Evolutionary conservation across 2,797 vertebrate genomes (phyloP).

Genomic region (Lagodon rhomboides): DNA sequence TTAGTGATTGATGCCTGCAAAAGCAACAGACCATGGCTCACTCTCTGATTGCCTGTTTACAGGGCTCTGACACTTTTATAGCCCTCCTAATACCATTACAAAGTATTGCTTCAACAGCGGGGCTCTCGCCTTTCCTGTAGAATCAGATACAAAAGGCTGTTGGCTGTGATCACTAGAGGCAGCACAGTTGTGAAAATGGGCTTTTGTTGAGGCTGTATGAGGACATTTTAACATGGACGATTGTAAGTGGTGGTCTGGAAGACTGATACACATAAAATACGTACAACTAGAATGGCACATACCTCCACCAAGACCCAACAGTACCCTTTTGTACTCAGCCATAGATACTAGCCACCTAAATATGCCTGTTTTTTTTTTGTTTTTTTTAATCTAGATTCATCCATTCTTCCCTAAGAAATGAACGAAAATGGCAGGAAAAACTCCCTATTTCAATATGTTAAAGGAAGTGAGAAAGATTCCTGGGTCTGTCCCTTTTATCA

Average conservation of each 20-base stretch:
- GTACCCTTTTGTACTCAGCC: too few relatives aligned
- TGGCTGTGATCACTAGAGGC: slow-evolving; percentile 56
- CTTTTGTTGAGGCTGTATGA: slow-evolving; percentile 36
- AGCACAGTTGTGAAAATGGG: slow-evolving; percentile 52
- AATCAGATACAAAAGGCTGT: slow-evolving; percentile 64
- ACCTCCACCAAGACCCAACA: too few relatives aligned
- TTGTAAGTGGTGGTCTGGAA: slow-evolving; percentile 8
- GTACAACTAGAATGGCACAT: too few relatives aligned
- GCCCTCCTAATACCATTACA: slow-evolving; percentile 79
- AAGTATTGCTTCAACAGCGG: slow-evolving; percentile 76
- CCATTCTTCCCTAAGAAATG: too few relatives aligned
- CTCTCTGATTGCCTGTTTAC: slow-evolving; percentile 78
- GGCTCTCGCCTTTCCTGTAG: slow-evolving; percentile 67
- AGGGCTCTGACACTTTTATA: slow-evolving; percentile 79
- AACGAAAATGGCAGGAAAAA: too few relatives aligned
- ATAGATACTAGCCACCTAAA: too few relatives aligned
- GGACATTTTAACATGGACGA: slow-evolving; percentile 20
- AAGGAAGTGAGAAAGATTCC: too few relatives aligned
- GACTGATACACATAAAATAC: slow-evolving; percentile 5
- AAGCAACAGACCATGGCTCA: slow-evolving; percentile 71
- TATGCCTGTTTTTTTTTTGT: too few relatives aligned
- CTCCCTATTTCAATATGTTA: too few relatives aligned
- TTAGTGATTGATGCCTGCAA: slow-evolving; percentile 72
- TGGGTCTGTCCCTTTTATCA: too few relatives aligned
- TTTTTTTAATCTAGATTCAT: too few relatives aligned